Evolutionary conservation across 2,888 invertebrate species (phyloP), one percentile per base, ranked within the genome.

Genomic region (Drosophila nigritarsus): DNA sequence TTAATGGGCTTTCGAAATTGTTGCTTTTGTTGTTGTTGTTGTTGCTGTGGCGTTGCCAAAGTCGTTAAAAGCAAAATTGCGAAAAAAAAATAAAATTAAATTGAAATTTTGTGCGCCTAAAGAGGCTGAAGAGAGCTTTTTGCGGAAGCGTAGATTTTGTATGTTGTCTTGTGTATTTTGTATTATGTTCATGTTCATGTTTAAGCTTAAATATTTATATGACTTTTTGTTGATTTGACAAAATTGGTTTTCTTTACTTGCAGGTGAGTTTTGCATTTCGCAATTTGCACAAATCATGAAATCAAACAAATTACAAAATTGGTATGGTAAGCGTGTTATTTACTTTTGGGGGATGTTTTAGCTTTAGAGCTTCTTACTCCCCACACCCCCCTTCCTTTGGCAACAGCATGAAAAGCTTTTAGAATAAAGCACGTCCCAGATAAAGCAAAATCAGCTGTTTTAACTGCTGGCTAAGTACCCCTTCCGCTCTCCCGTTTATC

Each of bases 1-100:
- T 81, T 81, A 67, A 70, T 77, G 69, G 73, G 49, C 51, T 84
- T 88, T 83, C 67, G 75, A 83, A 88, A 84, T 78, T 70, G 68
- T 69, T 79, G 71, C 50, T 65, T 45, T 20, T 45, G 40, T 9
- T 18, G 32, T n/a, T 13, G 30, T 75, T 70, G 68, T 69, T 79
- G 32, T 13, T 13, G 30, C 7, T 36, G 24, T 40, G 71, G 73
- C 71, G 83, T 80, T 88, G 83, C 78, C 80, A 82, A 83, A 82
- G 75, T 72, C 83, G 69, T 85, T 78, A 78, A 87, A 73, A 61
- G 29, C 50, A 54, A 71, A 76, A 66, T 67, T 65, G 80, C 67
- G 72, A 60, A 79, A 79, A 60, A 79, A 79, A 54, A 4, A 38
- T 18, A 56, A 69, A 54, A 55, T 42, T 27, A 56, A 61, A 58